Conservation (phyloP, 2,113 vertebrate species). For the Ctenomys sociabilis region DNA sequence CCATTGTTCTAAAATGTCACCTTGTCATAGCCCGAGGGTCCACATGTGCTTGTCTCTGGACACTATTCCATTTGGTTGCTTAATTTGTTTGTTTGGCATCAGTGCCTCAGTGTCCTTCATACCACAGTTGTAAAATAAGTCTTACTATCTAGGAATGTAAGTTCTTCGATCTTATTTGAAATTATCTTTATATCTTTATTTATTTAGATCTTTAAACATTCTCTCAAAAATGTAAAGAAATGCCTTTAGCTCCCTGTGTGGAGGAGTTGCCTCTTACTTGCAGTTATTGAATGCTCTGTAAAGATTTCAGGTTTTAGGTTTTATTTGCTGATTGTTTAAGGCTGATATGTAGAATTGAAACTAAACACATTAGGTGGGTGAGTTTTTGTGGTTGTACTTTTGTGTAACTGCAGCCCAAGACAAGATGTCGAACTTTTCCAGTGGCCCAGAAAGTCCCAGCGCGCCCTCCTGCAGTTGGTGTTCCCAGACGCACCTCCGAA, state of each 20-base stretch:
- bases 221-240: background rate
- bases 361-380: background rate
- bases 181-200: background rate
- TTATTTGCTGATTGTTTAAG: background rate
- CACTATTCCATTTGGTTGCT: background rate
- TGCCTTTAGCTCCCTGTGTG: background rate
- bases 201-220: background rate
- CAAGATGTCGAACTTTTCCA: background rate
- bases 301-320: background rate
- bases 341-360: background rate
- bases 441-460: background rate
- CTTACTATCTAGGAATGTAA: background rate
- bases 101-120: background rate
- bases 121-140: background rate
- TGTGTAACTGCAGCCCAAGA: background rate
- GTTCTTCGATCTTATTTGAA: background rate
- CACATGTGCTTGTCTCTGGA: background rate
- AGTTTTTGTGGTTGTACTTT: background rate
- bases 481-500: background rate
- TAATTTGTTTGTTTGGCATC: background rate
- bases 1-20: background rate
- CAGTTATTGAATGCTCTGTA: background rate
- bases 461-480: background rate
- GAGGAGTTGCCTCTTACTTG: background rate
- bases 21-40: background rate